Evolutionary conservation across 2,797 vertebrate genomes (phyloP).

Genomic region (Lepus townsendii): DNA sequence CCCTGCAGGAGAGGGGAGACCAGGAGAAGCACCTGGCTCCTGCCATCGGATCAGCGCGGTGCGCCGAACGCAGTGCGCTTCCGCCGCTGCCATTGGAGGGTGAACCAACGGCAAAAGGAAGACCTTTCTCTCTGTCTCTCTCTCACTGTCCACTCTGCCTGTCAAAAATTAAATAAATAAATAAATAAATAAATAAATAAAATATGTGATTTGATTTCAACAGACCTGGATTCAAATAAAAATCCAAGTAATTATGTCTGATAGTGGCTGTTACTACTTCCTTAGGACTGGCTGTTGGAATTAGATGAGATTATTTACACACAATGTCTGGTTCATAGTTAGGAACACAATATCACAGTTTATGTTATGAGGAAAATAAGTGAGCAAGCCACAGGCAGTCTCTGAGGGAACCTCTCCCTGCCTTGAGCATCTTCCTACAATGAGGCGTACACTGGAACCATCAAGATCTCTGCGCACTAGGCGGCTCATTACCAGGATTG

Average conservation of each 20-base stretch:
- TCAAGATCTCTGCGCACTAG: constrained; percentile 84
- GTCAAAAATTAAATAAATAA: too few relatives aligned
- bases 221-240: constrained; percentile 5
- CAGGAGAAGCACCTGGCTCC: too few relatives aligned
- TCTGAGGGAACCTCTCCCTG: constrained; percentile 72
- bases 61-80: too few relatives aligned
- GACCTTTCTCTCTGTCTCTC: too few relatives aligned
- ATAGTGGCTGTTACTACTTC: background rate
- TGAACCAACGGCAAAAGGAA: too few relatives aligned
- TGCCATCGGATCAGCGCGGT: too few relatives aligned
- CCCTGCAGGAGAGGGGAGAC: too few relatives aligned
- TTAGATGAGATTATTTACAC: background rate
- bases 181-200: too few relatives aligned
- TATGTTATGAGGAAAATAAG: constrained; percentile 1
- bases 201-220: background rate
- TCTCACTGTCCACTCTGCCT: too few relatives aligned
- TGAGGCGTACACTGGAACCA: constrained; percentile 82
- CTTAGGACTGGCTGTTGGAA: background rate
- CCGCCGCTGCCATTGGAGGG: too few relatives aligned
- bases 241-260: background rate
- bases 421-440: constrained; percentile 71
- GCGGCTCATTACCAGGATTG: constrained; percentile 85
- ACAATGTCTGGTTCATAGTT: background rate
- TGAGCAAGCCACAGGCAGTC: constrained; percentile 68
- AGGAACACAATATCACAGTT: background rate